These are phyloP conservation scores for Oryctolagus cuniculus DNA, from an alignment of 2,113 vertebrate genomes.

Conservation along the genomic window DNA sequence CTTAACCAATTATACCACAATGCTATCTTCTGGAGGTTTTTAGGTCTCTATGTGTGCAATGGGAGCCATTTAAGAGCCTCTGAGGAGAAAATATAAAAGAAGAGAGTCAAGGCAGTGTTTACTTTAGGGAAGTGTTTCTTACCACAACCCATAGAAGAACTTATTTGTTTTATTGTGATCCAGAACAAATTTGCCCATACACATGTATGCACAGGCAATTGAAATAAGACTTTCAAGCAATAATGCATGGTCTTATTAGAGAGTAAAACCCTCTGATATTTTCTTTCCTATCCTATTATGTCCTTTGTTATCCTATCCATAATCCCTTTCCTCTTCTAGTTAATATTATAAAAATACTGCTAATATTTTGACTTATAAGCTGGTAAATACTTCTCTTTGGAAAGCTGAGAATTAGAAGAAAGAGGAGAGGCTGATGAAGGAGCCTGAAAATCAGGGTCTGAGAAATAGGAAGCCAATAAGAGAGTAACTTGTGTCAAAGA, in stretches of 20 bases:
- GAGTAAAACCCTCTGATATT: neutral
- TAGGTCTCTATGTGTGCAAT: neutral
- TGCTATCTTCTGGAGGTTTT: neutral
- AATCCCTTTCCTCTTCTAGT: constrained; percentile 1
- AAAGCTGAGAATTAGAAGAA: neutral
- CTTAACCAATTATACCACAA: too few relatives aligned
- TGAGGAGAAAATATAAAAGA: neutral
- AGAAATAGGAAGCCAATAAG: neutral
- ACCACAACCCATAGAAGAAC: neutral
- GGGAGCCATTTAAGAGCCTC: neutral
- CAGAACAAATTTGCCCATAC: neutral
- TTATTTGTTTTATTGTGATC: neutral
- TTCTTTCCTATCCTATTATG: neutral
- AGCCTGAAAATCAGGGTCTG: neutral
- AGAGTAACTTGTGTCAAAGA: neutral
- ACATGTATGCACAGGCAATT: neutral
- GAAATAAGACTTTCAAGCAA: neutral
- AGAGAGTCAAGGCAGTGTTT: neutral
- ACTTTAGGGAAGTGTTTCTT: neutral
- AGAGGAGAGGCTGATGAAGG: neutral
- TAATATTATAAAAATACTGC: neutral
- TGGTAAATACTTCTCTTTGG: neutral
- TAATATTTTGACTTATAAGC: neutral
- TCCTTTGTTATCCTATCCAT: neutral
- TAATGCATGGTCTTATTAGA: neutral